A percentile compares a stretch with the other conserved stretches of the same genome.
Conservation (phyloP, 2,113 vertebrate genomes). For the Struthidea cinerea region DNA sequence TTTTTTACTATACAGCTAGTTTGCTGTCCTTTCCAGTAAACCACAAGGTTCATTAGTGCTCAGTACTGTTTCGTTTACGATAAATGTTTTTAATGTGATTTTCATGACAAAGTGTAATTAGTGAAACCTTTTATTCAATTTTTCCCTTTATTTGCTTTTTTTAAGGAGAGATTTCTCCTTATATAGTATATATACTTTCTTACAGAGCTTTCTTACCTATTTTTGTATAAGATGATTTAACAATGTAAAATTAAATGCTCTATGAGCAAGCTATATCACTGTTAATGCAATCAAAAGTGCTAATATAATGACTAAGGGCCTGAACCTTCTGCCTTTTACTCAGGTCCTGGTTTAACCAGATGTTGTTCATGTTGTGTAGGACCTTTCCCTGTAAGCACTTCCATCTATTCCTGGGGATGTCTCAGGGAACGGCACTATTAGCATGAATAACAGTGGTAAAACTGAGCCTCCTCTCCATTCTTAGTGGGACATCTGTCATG, state of each 20-base stretch:
- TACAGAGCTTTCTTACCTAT: constrained; percentile 80
- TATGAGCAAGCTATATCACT: constrained; percentile 66
- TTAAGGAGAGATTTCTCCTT: constrained; percentile 64
- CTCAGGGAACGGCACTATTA: not conserved
- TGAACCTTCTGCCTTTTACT: constrained; percentile 52
- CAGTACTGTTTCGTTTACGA: constrained; percentile 47
- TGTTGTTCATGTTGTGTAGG: not conserved
- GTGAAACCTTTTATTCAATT: constrained; percentile 41
- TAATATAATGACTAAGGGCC: constrained; percentile 33
- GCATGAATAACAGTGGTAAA: not conserved
- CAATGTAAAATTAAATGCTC: constrained; percentile 66
- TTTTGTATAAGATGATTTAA: constrained; percentile 72
- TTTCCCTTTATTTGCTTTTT: constrained; percentile 40
- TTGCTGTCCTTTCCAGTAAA: constrained; percentile 58
- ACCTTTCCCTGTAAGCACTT: not conserved
- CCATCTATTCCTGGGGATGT: not conserved
- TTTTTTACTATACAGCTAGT: constrained; percentile 38
- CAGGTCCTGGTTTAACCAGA: constrained; percentile 16
- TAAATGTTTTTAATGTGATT: constrained; percentile 65
- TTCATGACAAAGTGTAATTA: constrained; percentile 55
- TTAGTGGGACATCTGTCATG: constrained; percentile 4
- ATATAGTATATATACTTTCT: constrained; percentile 68
- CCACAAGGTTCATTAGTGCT: constrained; percentile 49
- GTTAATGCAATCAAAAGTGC: constrained; percentile 61
- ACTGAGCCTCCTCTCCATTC: constrained; percentile 33